Conservation (phyloP, 2,797 vertebrate species). For the Epinephelus awoara region DNA sequence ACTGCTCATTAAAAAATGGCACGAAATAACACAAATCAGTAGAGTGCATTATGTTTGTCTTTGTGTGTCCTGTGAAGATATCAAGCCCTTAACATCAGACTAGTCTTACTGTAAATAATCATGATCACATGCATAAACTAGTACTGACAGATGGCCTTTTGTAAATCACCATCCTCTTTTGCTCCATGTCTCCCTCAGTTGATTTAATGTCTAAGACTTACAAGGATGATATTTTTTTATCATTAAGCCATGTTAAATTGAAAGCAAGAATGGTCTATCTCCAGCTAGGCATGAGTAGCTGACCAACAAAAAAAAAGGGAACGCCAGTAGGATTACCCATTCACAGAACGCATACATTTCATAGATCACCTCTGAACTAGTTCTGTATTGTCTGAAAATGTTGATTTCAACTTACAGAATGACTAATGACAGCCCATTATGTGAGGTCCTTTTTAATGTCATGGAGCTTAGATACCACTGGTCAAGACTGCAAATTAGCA, state of each 20-base stretch:
- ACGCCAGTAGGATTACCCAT: too few relatives aligned
- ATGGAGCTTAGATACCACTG: slow-evolving; percentile 10
- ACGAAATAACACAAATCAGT: slow-evolving; percentile 31
- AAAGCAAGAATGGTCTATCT: neutral
- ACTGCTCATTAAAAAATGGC: neutral
- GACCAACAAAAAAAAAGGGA: too few relatives aligned
- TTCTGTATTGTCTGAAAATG: neutral
- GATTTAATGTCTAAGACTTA: neutral
- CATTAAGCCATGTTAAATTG: neutral
- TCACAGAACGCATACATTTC: neutral
- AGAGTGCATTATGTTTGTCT: neutral
- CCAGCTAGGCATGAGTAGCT: too few relatives aligned
- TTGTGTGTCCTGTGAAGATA: slow-evolving; percentile 16
- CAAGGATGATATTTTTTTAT: neutral
- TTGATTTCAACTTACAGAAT: neutral
- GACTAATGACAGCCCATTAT: neutral
- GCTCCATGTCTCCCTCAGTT: neutral
- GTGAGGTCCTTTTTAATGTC: neutral
- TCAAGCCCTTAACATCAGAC: slow-evolving; percentile 1
- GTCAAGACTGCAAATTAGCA: slow-evolving; percentile 51
- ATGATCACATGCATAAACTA: neutral
- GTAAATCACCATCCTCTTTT: neutral
- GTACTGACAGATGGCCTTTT: neutral
- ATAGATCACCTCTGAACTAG: slow-evolving; percentile 1
- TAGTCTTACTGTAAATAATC: neutral